Conservation (phyloP, 2,888 invertebrate genomes). For the Callyntrura guangdongensis region DNA sequence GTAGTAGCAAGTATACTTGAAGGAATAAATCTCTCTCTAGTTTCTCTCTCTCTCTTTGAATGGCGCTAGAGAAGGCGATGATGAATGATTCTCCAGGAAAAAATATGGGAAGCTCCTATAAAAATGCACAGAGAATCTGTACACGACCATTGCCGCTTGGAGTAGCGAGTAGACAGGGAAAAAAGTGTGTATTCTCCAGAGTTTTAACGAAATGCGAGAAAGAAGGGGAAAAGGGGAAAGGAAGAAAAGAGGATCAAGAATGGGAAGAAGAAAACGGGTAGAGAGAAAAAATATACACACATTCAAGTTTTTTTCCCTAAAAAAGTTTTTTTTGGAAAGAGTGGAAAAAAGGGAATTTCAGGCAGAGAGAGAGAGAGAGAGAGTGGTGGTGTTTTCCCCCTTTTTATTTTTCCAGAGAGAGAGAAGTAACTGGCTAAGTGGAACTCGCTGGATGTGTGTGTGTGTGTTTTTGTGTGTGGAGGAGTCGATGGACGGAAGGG, state of each 20-base stretch:
- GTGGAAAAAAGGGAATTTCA: constrained; percentile 4
- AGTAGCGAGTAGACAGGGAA: constrained; percentile 1
- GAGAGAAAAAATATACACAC: too few species aligned
- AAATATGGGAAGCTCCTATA: constrained; percentile 4
- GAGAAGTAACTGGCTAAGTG: constrained; percentile 32
- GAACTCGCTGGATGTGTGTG: too few species aligned
- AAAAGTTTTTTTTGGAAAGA: constrained; percentile 7
- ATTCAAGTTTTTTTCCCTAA: constrained; percentile 26
- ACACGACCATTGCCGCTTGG: constrained; percentile 9
- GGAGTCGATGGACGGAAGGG: constrained; percentile 17
- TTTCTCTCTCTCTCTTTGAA: constrained; percentile 2
- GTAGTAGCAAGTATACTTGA: too few species aligned
- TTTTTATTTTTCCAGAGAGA: neutral
- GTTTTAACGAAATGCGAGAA: constrained; percentile 22
- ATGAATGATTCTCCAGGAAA: constrained; percentile 61
- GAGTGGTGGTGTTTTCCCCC: constrained; percentile 19
- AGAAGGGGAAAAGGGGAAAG: constrained; percentile 6
- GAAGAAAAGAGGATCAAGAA: constrained; percentile 35
- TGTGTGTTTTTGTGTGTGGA: too few species aligned
- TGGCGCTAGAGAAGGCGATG: constrained; percentile 67
- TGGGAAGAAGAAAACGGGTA: neutral
- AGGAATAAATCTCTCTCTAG: constrained; percentile 49
- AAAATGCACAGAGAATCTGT: too few species aligned
- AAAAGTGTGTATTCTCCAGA: constrained; percentile 47
- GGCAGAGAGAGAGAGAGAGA: neutral